phyloP scores from a whole-genome alignment of 2,797 vertebrate genomes.

The Sphaeramia orbicularis region DNA sequence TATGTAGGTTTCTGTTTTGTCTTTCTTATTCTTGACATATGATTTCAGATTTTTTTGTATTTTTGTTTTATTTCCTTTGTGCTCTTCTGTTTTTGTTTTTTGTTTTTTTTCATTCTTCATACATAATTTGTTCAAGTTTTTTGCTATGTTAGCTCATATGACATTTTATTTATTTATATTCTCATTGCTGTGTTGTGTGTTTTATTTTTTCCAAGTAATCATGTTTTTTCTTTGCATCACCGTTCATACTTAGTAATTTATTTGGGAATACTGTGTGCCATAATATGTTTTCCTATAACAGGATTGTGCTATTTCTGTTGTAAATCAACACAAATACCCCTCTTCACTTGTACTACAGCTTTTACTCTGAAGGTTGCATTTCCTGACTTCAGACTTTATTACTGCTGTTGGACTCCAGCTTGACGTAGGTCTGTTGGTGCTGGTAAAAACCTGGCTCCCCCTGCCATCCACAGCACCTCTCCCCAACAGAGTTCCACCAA shows the following conservation, averaged over 20 bases:
- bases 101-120: no score
- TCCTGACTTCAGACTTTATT: background rate
- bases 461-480: constrained; percentile 74
- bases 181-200: no score
- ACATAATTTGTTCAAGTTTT: no score
- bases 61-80: no score
- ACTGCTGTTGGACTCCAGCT: background rate
- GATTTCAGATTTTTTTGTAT: no score
- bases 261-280: background rate
- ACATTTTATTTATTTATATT: no score
- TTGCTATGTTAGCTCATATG: no score
- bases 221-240: background rate
- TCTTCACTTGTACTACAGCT: background rate
- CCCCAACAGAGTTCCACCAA: constrained; percentile 25
- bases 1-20: no score
- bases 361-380: constrained; percentile 47
- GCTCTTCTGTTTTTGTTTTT: no score
- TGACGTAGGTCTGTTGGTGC: constrained; percentile 34
- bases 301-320: no score
- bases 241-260: background rate
- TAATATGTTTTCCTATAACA: background rate
- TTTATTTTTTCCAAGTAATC: background rate
- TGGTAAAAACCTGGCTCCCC: constrained; percentile 72
- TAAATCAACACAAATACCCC: background rate
- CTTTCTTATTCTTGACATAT: no score